Evolutionary conservation across 2,888 invertebrate genomes (phyloP), one percentile per base, ranked within the genome.

Genomic region (Drosophila meridionalis): DNA sequence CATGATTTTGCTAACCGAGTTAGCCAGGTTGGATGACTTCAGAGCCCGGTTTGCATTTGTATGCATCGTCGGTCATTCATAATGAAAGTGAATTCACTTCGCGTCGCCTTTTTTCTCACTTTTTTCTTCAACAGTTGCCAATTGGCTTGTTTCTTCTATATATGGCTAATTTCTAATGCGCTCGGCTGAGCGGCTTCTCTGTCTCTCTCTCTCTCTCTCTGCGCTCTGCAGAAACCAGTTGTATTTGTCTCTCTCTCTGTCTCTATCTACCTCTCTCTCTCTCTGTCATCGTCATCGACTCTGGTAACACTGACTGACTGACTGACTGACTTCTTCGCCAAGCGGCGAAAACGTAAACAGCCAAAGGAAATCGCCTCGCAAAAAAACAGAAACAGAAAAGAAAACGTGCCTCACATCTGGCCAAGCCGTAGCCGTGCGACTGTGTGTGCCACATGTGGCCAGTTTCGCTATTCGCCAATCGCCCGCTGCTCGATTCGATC

Each of bases 31-130:
- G 86, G 89, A 85, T 87, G 86, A 87, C 86, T 89, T 79, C 79
- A 67, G 74, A 32, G 61, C n/a, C 34, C 42, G 36, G 30, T 34
- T 55, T 71, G 65, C 86, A 88, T 86, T 87, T 80, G 86, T 87
- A 84, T 85, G 92, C 91, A 91, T 80, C 87, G 85, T 61, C 82
- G 85, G 77, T 68, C 81, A 87, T 91, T 90, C 85, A 90, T 91
- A 92, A 92, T 91, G 91, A 92, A 92, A 92, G 92, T 92, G 91
- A 92, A 92, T 91, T 52, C 50, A 52, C 50, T 87, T 92, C 91
- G 83, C 84, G 83, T 73, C 78, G 76, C 72, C 72, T 71, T 83
- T 83, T 69, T 14, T 26, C 4, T 30, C 2, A 9, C 78, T 74
- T 81, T 67, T 55, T 63, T 56, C 32, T 45, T 30, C n/a, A 34